These are phyloP conservation scores for Scaptomyza parva DNA, from an alignment of 2,888 invertebrate genomes.

Conservation along the genomic window DNA sequence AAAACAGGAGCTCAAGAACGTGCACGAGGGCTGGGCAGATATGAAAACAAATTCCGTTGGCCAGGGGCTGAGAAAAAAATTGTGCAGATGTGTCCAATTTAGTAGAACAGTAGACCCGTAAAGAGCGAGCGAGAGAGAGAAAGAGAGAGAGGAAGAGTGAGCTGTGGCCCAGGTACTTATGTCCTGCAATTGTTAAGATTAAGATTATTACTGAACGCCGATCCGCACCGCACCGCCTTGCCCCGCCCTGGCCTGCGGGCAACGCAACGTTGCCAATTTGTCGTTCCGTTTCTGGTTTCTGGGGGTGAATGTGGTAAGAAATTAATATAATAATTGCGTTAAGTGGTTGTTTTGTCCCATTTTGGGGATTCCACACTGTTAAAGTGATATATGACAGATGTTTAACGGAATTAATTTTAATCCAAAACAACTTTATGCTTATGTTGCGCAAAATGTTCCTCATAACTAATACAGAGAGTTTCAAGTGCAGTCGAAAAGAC, in stretches of 20 bases:
- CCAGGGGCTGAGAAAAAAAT: constrained; percentile 49
- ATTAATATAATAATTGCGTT: constrained; percentile 75
- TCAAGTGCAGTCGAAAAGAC: background rate
- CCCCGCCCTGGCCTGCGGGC: background rate
- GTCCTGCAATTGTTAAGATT: constrained; percentile 58
- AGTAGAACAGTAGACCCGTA: constrained; percentile 65
- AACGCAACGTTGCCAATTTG: constrained; percentile 22
- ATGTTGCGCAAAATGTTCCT: background rate
- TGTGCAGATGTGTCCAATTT: constrained; percentile 77
- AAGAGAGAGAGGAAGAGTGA: no score
- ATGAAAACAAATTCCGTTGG: constrained; percentile 44
- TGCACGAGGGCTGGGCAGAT: constrained; percentile 23
- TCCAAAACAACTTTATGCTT: constrained; percentile 4
- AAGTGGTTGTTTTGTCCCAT: constrained; percentile 55
- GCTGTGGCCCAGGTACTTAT: constrained; percentile 47
- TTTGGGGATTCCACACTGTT: constrained; percentile 12
- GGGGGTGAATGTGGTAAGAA: constrained; percentile 47
- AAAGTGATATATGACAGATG: constrained; percentile 34
- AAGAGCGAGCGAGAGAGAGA: no score
- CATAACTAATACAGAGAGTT: constrained; percentile 6
- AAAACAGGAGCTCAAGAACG: constrained; percentile 7
- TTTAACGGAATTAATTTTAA: constrained; percentile 1
- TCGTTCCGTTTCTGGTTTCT: constrained; percentile 12
- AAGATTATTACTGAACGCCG: constrained; percentile 53
- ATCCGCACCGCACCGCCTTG: no score